phyloP scores from a whole-genome alignment of 2,113 vertebrate genomes.

The Apteryx mantelli region DNA sequence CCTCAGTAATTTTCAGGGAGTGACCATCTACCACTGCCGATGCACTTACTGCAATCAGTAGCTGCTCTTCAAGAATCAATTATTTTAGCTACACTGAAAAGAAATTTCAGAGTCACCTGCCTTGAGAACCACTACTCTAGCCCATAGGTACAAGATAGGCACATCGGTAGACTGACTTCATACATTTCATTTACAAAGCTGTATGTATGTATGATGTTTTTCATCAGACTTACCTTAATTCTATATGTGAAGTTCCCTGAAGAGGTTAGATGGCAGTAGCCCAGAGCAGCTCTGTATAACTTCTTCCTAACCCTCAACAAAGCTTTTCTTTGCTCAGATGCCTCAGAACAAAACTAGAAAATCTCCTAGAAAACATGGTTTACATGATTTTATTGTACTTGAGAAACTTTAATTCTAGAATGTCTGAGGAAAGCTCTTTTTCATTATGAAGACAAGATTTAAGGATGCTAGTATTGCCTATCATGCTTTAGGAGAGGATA shows the following conservation, averaged over 20 bases:
- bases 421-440: not conserved
- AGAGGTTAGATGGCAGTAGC: not conserved
- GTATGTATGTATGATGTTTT: not conserved
- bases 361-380: not conserved
- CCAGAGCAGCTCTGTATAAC: not conserved
- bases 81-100: not conserved
- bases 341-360: not conserved
- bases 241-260: not conserved
- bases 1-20: not conserved
- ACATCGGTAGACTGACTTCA: not conserved
- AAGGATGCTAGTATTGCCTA: not conserved
- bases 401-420: not conserved
- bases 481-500: not conserved
- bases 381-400: not conserved
- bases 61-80: not conserved
- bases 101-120: not conserved
- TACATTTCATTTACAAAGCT: not conserved
- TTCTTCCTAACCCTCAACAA: not conserved
- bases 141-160: not conserved
- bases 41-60: not conserved
- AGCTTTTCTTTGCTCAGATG: not conserved
- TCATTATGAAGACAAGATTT: not conserved
- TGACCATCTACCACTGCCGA: not conserved
- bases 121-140: not conserved
- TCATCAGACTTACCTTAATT: constrained; percentile 27